phyloP scores from a whole-genome alignment of 2,888 invertebrate genomes.

The Aradus depressus region DNA sequence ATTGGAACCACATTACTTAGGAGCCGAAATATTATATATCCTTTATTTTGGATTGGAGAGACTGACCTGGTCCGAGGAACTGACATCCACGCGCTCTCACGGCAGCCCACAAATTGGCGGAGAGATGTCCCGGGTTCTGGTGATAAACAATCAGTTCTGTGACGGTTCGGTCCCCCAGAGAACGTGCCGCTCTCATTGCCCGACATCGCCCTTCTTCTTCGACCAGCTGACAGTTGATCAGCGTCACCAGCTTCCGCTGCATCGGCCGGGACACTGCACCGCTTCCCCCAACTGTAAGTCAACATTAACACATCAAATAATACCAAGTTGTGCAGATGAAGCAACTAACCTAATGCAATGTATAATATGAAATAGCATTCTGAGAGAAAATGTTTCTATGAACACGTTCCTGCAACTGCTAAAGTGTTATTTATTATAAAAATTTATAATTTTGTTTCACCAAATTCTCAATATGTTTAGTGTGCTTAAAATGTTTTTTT shows the following conservation, averaged over 20 bases:
- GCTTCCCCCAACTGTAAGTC: conserved; percentile 27
- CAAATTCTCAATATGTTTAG: too few species aligned
- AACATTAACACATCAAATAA: background rate
- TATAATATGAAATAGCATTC: too few species aligned
- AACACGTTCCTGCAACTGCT: too few species aligned
- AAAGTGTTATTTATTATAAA: too few species aligned
- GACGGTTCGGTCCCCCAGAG: conserved; percentile 88
- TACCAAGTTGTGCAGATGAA: background rate
- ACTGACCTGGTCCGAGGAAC: conserved; percentile 77
- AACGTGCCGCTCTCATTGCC: conserved; percentile 71
- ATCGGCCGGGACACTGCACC: conserved; percentile 70
- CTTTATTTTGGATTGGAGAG: background rate
- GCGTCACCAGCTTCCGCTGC: conserved; percentile 86
- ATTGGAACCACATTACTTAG: too few species aligned
- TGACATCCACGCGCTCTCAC: conserved; percentile 94
- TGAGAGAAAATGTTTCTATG: too few species aligned
- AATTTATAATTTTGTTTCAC: too few species aligned
- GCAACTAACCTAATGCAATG: background rate
- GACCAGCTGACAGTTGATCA: conserved; percentile 84
- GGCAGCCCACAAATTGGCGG: conserved; percentile 92
- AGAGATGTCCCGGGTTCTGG: conserved; percentile 90
- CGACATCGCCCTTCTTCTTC: conserved; percentile 77
- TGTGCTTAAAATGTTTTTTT: too few species aligned
- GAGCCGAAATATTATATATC: too few species aligned
- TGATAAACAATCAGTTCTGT: conserved; percentile 88